phyloP scores from a whole-genome alignment of 2,797 vertebrate genomes.

The Rhabdomys pumilio region DNA sequence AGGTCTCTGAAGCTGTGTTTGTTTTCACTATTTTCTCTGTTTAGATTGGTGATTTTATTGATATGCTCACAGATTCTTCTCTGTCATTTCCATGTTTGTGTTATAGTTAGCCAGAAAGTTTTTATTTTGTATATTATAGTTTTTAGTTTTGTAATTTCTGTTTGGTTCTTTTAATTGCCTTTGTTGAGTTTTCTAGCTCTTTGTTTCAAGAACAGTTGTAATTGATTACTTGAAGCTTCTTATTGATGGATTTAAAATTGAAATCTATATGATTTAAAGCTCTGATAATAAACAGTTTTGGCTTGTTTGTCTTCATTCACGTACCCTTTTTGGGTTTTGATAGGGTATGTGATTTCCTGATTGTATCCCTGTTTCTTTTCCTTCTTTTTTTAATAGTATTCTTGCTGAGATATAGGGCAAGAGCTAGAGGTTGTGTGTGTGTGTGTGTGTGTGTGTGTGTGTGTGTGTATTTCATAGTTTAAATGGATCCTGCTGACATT shows the following conservation, averaged over 20 bases:
- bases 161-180: conserved; percentile 56
- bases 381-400: background rate
- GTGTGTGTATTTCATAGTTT: conserved; percentile 38
- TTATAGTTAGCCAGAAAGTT: conserved; percentile 43
- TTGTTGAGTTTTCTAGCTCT: background rate
- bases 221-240: conserved; percentile 58
- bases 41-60: conserved; percentile 24
- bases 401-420: background rate
- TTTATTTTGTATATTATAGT: conserved; percentile 62
- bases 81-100: conserved; percentile 51
- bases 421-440: background rate
- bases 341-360: background rate
- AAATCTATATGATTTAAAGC: conserved; percentile 48
- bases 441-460: background rate
- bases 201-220: conserved; percentile 59
- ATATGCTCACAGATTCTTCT: background rate
- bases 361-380: background rate
- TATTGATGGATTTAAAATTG: conserved; percentile 56
- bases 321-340: background rate
- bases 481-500: background rate
- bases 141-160: conserved; percentile 38
- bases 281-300: conserved; percentile 32
- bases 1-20: background rate
- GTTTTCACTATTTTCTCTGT: background rate
- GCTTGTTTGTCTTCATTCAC: conserved; percentile 24